A percentile compares a stretch with the other conserved stretches of the same genome.
phyloP scores from a whole-genome alignment of 2,113 vertebrate species.

The Ceratotherium simum region DNA sequence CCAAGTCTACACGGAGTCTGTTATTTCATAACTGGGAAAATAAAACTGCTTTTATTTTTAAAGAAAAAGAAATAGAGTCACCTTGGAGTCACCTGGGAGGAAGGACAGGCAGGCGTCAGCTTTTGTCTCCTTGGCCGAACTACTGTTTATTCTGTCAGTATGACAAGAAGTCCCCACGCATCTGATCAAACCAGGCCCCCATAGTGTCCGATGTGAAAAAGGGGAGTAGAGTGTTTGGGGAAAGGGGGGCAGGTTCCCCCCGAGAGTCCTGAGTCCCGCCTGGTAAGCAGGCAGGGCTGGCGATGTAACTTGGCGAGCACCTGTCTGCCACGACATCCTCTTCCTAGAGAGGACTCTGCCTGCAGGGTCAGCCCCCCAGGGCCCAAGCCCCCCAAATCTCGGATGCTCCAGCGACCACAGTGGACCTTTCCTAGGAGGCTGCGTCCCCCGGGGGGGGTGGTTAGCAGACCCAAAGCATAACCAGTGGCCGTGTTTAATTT shows the following conservation, averaged over 20 bases:
- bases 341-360: not conserved
- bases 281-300: not conserved
- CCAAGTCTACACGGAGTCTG: not conserved
- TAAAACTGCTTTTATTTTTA: not conserved
- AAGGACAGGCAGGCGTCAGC: not conserved
- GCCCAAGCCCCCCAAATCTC: not conserved
- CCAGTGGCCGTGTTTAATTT: not conserved
- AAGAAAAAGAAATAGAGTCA: not conserved
- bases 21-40: not conserved
- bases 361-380: too few species aligned
- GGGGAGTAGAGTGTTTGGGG: not conserved
- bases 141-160: not conserved
- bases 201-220: accelerated
- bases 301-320: accelerated
- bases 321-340: not conserved
- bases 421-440: not conserved
- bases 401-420: accelerated
- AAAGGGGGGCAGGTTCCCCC: not conserved
- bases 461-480: not conserved
- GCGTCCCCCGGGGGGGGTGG: not conserved
- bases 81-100: not conserved
- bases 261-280: accelerated
- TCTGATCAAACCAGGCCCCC: not conserved
- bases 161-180: not conserved
- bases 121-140: not conserved